Percentiles rank a stretch among this genome's conserved stretches.
Evolutionary conservation across 1,140 invertebrate species (phyloP).

Genomic region (Drosophila sturtevanti): DNA sequence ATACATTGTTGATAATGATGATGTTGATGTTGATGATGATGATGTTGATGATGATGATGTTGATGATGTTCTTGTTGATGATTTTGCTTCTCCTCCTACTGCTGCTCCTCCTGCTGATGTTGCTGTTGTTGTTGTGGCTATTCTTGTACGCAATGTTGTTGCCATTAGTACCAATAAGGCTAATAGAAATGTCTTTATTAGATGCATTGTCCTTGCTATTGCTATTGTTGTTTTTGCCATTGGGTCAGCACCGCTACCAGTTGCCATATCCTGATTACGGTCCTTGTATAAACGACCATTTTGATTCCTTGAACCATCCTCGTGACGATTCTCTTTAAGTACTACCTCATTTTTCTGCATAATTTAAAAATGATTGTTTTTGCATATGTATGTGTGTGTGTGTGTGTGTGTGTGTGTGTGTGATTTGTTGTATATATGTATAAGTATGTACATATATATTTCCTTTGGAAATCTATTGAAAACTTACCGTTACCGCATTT

Average conservation of each 20-base stretch:
- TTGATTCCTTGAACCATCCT: slow-evolving; percentile 78
- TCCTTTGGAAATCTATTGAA: not conserved
- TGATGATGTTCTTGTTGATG: not conserved
- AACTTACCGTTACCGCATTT: slow-evolving; percentile 75
- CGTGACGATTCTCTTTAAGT: slow-evolving; percentile 73
- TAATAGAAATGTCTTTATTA: slow-evolving; percentile 63
- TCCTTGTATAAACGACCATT: slow-evolving; percentile 82
- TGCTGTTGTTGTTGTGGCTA: not conserved
- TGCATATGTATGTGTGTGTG: not conserved
- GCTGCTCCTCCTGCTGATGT: not conserved
- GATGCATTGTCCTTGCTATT: slow-evolving; percentile 28
- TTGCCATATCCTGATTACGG: slow-evolving; percentile 52
- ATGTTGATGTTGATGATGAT: slow-evolving; percentile 10
- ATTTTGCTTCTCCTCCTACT: not conserved
- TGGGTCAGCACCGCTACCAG: slow-evolving; percentile 37
- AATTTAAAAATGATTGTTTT: not conserved
- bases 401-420: not conserved
- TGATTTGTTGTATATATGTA: not conserved
- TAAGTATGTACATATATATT: not conserved
- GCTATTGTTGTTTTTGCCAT: not conserved
- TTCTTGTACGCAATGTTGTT: slow-evolving; percentile 19
- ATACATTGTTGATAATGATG: slow-evolving; percentile 18
- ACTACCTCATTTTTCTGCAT: slow-evolving; percentile 75
- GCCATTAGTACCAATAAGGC: slow-evolving; percentile 63
- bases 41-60: too few species aligned